phyloP scores from a whole-genome alignment of 2,113 vertebrate genomes.

The Ornithorhynchus anatinus region DNA sequence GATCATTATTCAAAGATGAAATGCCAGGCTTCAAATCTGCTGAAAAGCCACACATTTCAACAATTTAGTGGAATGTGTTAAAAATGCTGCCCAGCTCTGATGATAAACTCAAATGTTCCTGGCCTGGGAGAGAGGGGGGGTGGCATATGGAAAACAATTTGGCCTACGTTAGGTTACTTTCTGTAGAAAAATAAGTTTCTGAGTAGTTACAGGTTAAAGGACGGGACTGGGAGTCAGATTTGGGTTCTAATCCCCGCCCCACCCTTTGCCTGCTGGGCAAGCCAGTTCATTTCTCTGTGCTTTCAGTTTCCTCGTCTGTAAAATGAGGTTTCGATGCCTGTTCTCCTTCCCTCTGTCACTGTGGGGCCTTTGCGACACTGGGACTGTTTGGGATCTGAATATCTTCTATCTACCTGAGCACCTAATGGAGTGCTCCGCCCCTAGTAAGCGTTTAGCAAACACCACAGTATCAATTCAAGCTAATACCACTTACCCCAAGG shows the following conservation, averaged over 20 bases:
- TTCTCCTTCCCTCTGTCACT: too few relatives aligned
- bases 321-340: too few relatives aligned
- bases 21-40: constrained; percentile 45
- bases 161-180: constrained; percentile 31
- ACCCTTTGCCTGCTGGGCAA: too few relatives aligned
- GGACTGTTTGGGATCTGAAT: too few relatives aligned
- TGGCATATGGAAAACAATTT: constrained; percentile 44
- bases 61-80: constrained; percentile 39
- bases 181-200: neutral
- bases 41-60: constrained; percentile 59
- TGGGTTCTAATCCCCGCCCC: constrained; percentile 7
- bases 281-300: too few relatives aligned
- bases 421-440: neutral
- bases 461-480: neutral
- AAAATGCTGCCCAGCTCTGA: constrained; percentile 32
- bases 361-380: too few relatives aligned
- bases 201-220: constrained; percentile 36
- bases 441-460: neutral
- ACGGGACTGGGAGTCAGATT: neutral
- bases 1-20: constrained; percentile 60
- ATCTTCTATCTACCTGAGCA: too few relatives aligned
- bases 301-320: too few relatives aligned
- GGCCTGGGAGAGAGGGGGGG: constrained; percentile 23
- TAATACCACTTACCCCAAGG: neutral
- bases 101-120: constrained; percentile 61